These are phyloP conservation scores for Hedychridium roseum DNA, from an alignment of 2,888 invertebrate genomes.

Conservation along the genomic window DNA sequence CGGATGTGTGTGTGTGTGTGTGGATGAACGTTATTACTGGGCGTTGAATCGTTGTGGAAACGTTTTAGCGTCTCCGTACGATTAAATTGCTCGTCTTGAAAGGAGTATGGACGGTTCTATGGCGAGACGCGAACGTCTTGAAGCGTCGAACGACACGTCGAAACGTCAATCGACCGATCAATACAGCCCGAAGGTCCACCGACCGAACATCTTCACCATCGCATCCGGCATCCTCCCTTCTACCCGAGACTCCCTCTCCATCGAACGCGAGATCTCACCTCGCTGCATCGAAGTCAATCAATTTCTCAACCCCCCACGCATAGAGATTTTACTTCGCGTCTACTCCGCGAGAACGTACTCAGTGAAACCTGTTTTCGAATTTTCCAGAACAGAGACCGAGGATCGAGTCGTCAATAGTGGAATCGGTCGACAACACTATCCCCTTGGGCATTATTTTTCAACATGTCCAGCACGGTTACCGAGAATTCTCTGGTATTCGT, in stretches of 20 bases:
- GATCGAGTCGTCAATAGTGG: slow-evolving; percentile 27
- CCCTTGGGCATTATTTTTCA: slow-evolving; percentile 8
- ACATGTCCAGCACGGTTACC: too few species aligned
- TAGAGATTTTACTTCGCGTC: too few species aligned
- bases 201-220: background rate
- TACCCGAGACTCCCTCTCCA: background rate
- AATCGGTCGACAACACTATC: slow-evolving; percentile 24
- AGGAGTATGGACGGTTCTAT: too few species aligned
- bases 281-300: slow-evolving; percentile 2
- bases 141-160: slow-evolving; percentile 1
- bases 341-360: too few species aligned
- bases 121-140: background rate
- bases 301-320: too few species aligned
- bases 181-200: slow-evolving; percentile 17
- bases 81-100: too few species aligned
- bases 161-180: slow-evolving; percentile 41
- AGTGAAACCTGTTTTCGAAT: too few species aligned
- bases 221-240: background rate
- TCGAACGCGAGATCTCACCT: background rate
- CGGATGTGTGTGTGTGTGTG: too few species aligned
- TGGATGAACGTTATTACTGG: too few species aligned
- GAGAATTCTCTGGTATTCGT: too few species aligned
- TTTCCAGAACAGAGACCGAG: slow-evolving; percentile 1
- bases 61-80: too few species aligned
- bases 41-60: too few species aligned